phyloP scores from a whole-genome alignment of 2,113 vertebrate genomes.

The Sylvicapra grimmia region DNA sequence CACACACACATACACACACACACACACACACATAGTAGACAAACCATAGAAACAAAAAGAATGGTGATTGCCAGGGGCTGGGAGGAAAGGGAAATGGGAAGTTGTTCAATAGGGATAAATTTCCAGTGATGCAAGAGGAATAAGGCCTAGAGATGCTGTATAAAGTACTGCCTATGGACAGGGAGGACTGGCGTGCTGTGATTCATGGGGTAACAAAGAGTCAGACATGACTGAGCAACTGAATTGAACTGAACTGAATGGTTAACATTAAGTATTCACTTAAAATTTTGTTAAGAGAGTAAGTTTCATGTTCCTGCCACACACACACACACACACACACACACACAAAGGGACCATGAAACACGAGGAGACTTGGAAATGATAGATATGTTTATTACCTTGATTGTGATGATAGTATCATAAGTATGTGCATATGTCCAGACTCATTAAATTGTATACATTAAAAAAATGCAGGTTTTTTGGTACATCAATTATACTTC shows the following conservation, averaged over 20 bases:
- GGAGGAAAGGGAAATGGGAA: background rate
- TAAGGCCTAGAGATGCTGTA: background rate
- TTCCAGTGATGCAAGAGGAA: background rate
- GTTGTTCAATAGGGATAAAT: background rate
- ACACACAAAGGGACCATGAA: no score
- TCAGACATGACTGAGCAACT: no score
- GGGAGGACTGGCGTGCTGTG: no score
- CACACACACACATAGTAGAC: background rate
- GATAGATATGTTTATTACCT: background rate
- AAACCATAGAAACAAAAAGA: background rate
- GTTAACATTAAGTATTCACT: background rate
- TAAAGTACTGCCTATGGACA: background rate
- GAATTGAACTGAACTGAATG: no score
- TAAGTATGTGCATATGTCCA: background rate
- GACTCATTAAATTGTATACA: background rate
- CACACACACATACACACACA: background rate
- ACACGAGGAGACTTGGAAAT: background rate
- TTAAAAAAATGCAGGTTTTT: background rate
- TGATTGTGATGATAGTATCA: background rate
- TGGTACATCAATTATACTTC: background rate
- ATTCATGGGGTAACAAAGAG: no score
- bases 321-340: background rate
- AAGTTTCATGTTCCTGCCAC: background rate
- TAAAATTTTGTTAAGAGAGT: background rate
- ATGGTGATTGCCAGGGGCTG: background rate